These are phyloP conservation scores for Adelges cooleyi DNA, from an alignment of 1,140 invertebrate species.

Conservation along the genomic window DNA sequence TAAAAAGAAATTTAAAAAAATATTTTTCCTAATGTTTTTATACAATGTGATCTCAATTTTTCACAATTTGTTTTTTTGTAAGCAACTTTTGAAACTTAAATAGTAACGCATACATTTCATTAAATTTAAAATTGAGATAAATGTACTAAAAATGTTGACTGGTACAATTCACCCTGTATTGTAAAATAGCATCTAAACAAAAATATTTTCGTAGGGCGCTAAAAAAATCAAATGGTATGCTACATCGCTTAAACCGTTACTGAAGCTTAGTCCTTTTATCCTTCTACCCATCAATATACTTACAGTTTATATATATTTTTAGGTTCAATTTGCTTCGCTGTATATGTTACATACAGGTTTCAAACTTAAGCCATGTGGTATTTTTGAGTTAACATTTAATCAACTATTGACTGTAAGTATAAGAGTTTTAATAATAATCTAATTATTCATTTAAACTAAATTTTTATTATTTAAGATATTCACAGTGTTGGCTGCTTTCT, in stretches of 20 bases:
- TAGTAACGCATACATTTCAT: too few relatives aligned
- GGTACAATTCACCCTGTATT: too few relatives aligned
- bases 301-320: not conserved
- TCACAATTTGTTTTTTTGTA: too few relatives aligned
- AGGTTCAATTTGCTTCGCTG: not conserved
- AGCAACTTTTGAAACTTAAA: too few relatives aligned
- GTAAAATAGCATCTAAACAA: too few relatives aligned
- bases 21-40: too few relatives aligned
- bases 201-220: too few relatives aligned
- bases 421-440: not conserved
- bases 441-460: not conserved
- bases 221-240: too few relatives aligned
- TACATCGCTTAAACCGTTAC: not conserved
- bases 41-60: too few relatives aligned
- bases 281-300: not conserved
- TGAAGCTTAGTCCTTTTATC: not conserved
- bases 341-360: conserved; percentile 1
- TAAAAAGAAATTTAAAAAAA: too few relatives aligned
- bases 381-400: not conserved
- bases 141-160: too few relatives aligned
- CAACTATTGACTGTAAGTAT: not conserved
- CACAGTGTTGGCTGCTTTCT: not conserved
- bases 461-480: not conserved
- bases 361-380: not conserved
- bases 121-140: too few relatives aligned